Evolutionary conservation across 2,888 invertebrate species (phyloP), one percentile per base, ranked within the genome.

Genomic region (Xestia ashworthii): DNA sequence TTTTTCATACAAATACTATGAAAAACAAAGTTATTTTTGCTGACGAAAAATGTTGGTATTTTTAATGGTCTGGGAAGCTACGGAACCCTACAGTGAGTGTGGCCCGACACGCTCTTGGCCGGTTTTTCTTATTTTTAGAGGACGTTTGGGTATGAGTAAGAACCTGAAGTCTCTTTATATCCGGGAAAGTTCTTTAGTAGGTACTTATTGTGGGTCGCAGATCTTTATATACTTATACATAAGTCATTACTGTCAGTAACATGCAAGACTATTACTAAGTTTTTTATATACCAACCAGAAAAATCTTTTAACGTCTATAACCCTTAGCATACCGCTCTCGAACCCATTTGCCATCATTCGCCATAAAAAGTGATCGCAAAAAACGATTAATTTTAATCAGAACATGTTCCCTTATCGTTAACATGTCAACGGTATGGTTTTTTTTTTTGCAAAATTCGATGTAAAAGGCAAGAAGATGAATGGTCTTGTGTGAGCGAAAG

Each of bases 391-490:
- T 90, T 88, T 87, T 84, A 88, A 89, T 83, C 89, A 86, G 87
- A 84, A 83, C 83, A 86, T 79, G 86, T 84, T 80, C 85, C 78
- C 76, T 82, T 90, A 90, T 90, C 89, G 89, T 90, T 89, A 89
- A 89, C 88, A 84, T 89, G 90, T 89, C 91, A 88, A 89, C 85
- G 78, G 81, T 55, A 81, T 80, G 83, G 12, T 69, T 78, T 89
- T 89, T 88, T n/a, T n/a, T 90, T 88, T 78, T 80, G 72, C 72
- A 81, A 89, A 89, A 83, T 82, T 82, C 88, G 81, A 85, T 85
- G 84, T 71, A 87, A 85, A 89, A 83, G 87, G 86, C 55, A 84
- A 48, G 88, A 91, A 90, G 91, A 91, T 90, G 89, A 89, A 91
- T 90, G 89, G 79, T 85, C n/a, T 71, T 38, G 69, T 68, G 60